Evolutionary conservation across 1,140 invertebrate genomes (phyloP).

Genomic region (Pachyrhynchus sulphureomaculatus): DNA sequence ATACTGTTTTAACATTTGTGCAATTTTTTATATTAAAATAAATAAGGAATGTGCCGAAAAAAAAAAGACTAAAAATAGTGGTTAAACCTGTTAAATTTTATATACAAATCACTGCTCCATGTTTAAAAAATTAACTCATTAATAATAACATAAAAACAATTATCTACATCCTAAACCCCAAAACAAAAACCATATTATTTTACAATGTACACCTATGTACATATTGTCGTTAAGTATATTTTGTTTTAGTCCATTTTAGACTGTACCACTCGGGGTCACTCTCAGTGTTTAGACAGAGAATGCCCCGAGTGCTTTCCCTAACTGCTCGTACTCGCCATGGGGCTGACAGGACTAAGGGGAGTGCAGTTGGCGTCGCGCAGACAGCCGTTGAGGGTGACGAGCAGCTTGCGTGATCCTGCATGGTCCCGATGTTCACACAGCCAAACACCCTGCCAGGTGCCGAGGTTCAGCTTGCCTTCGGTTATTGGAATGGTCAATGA

Average conservation of each 20-base stretch:
- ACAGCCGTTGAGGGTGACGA: conserved; percentile 89
- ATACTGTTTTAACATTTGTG: no score
- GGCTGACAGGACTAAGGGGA: conserved; percentile 78
- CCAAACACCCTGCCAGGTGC: conserved; percentile 98
- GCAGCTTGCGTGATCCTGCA: conserved; percentile 88
- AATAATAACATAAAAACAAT: conserved; percentile 1
- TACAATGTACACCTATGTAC: conserved; percentile 53
- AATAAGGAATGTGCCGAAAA: no score
- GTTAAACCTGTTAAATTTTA: no score
- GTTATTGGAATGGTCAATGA: conserved; percentile 94
- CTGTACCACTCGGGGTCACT: conserved; percentile 43
- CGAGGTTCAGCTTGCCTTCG: conserved; percentile 90
- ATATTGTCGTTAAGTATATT: conserved; percentile 53
- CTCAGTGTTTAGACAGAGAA: conserved; percentile 51
- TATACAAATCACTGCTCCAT: conserved; percentile 24
- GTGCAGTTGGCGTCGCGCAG: conserved; percentile 78
- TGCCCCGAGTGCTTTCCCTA: conserved; percentile 64
- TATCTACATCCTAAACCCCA: conserved; percentile 18
- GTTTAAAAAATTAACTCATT: conserved; percentile 7
- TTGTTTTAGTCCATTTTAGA: conserved; percentile 47
- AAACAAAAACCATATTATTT: conserved; percentile 32
- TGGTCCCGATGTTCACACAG: conserved; percentile 95
- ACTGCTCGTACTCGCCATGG: conserved; percentile 86
- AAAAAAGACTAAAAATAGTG: no score
- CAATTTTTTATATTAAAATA: no score